Evolutionary conservation across 2,113 vertebrate genomes (phyloP), one percentile per base, ranked within the genome.

Genomic region (Hippoglossus stenolepis): DNA sequence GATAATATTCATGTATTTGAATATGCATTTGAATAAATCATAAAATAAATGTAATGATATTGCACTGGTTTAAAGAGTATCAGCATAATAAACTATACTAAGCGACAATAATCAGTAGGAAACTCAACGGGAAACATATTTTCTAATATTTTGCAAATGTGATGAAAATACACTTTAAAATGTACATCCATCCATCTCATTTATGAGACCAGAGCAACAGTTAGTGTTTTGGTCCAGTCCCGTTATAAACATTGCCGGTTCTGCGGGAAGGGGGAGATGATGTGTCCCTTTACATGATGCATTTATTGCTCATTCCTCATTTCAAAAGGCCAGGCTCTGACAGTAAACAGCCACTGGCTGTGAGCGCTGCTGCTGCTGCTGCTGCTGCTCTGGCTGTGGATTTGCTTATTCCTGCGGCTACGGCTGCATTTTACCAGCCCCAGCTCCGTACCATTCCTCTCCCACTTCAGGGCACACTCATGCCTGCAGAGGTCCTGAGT

Each of bases 241-340:
- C 3, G 20, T 13, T 63, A 13, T 43, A 13, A 43, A 47, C 15
- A 18, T 23, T 65, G 58, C 58, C 21, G 23, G 24, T 10, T 2
- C 21, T 18, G 23, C 43, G 20, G 23, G 45, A 43, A 21, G n/a
- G n/a, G 11, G 35, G 12, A 63, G 4, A 40, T 20, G 59, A 61
- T 61, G 31, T 40, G 31, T n/a, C 18, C 13, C 20, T n/a, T 60
- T 35, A n/a, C 60, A 62, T 40, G 61, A 17, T 23, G 38, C 40
- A 65, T 51, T 66, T 66, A 51, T 47, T 45, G 21, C 43, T 47
- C 40, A 47, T 65, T 18, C 40, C 21, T 65, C 40, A 17, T 65
- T 47, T 65, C 3, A 65, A 45, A 47, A 65, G 63, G 21, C 51
- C 20, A 54, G 21, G 21, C 63, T 65, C 40, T 1, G 23, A 18